Evolutionary conservation across 1,140 invertebrate species (phyloP).

Genomic region (Meloidogyne exigua): DNA sequence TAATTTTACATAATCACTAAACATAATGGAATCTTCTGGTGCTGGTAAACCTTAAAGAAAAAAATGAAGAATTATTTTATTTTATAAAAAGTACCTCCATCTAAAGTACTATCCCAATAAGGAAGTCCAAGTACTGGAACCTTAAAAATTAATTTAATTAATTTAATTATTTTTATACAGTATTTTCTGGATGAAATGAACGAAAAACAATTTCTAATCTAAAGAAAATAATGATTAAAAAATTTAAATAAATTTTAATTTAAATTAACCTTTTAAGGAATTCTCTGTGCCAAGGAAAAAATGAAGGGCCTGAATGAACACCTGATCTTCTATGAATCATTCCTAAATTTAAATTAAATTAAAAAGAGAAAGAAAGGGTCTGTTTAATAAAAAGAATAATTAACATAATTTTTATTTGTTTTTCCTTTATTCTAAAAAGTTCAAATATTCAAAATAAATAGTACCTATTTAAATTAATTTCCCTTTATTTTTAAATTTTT

Average conservation of each 20-base stretch:
- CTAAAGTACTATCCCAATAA: no score
- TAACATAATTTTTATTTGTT: no score
- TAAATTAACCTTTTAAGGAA: slow-evolving; percentile 46
- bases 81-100: not conserved
- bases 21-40: slow-evolving; percentile 63
- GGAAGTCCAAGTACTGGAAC: slow-evolving; percentile 61
- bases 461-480: no score
- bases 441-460: no score
- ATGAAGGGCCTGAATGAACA: slow-evolving; percentile 60
- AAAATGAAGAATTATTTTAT: not conserved
- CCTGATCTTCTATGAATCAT: slow-evolving; percentile 46
- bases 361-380: no score
- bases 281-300: slow-evolving; percentile 60
- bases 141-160: not conserved
- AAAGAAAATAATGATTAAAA: slow-evolving; percentile 9
- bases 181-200: slow-evolving; percentile 44
- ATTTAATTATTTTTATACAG: not conserved
- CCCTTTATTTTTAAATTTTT: not conserved
- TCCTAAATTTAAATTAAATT: slow-evolving; percentile 3
- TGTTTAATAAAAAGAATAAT: no score
- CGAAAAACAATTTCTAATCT: slow-evolving; percentile 40
- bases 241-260: not conserved
- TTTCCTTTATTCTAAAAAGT: no score
- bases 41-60: slow-evolving; percentile 51
- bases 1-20: slow-evolving; percentile 40